A percentile compares a stretch with the other conserved stretches of the same genome.
These are phyloP conservation scores for Cryptocephalus primarius DNA, from an alignment of 2,888 invertebrate species.

Conservation along the genomic window DNA sequence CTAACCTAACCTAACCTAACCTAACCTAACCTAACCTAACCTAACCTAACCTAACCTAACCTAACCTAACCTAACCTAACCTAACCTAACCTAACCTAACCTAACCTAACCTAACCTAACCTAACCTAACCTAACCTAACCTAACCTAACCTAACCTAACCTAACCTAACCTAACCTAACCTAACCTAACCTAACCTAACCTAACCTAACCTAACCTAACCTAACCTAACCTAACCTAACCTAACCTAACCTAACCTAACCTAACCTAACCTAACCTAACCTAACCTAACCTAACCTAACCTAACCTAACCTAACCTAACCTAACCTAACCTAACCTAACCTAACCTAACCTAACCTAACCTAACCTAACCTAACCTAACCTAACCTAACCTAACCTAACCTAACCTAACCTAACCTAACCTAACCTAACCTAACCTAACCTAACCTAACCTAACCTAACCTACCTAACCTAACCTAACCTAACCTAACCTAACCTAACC, in stretches of 20 bases:
- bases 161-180: not conserved
- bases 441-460: no score
- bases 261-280: not conserved
- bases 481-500: conserved; percentile 4
- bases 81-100: conserved; percentile 13
- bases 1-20: conserved; percentile 13
- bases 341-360: not conserved
- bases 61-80: conserved; percentile 8
- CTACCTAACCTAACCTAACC: no score
- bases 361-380: conserved; percentile 1
- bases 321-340: not conserved
- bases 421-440: conserved; percentile 5
- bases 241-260: not conserved
- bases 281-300: not conserved
- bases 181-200: not conserved
- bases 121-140: conserved; percentile 1
- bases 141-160: not conserved
- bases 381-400: conserved; percentile 6
- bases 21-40: conserved; percentile 11
- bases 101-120: conserved; percentile 10
- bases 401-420: conserved; percentile 5
- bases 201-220: not conserved
- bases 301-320: not conserved
- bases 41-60: conserved; percentile 11
- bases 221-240: not conserved